These are phyloP conservation scores for Calliphora vicina DNA, from an alignment of 1,140 invertebrate species.

Conservation along the genomic window DNA sequence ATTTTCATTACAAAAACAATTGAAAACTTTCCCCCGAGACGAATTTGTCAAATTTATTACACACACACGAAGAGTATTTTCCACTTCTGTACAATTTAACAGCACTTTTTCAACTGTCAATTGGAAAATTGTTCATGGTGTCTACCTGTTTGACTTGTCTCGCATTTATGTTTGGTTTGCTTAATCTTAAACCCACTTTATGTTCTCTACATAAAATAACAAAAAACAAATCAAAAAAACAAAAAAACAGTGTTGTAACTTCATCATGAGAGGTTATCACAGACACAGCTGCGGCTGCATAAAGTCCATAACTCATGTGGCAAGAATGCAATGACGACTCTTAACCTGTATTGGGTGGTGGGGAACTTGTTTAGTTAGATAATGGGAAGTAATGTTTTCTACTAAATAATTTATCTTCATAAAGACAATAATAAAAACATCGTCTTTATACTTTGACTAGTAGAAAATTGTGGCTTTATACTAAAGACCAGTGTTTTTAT, in stretches of 20 bases:
- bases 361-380: too few relatives aligned
- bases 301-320: neutral
- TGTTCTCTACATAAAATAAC: neutral
- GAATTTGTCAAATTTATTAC: neutral
- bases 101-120: neutral
- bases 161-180: neutral
- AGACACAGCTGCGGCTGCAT: neutral
- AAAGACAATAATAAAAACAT: too few relatives aligned
- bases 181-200: neutral
- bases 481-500: too few relatives aligned
- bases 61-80: neutral
- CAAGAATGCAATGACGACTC: neutral
- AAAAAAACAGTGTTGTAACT: neutral
- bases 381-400: too few relatives aligned
- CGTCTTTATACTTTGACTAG: too few relatives aligned
- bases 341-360: neutral
- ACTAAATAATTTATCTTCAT: too few relatives aligned
- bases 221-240: neutral
- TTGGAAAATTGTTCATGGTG: neutral
- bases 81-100: neutral
- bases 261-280: neutral
- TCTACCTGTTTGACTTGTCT: neutral
- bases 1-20: neutral
- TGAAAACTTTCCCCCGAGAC: neutral
- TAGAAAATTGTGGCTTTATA: too few relatives aligned